Evolutionary conservation across 2,113 vertebrate genomes (phyloP).

Genomic region (Melanocharis versteri): DNA sequence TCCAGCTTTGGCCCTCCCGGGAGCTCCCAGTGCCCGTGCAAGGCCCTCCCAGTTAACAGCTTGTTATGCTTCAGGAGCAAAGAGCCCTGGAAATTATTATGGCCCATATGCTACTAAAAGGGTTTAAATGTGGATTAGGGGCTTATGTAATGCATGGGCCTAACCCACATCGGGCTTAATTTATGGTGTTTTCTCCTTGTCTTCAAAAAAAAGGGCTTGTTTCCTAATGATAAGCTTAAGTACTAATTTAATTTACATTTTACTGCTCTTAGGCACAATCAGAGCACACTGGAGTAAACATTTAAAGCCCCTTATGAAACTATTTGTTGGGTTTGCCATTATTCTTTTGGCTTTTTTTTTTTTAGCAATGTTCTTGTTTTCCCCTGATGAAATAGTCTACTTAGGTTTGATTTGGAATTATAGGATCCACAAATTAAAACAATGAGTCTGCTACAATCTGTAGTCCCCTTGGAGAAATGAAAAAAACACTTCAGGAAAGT

Average conservation of each 20-base stretch:
- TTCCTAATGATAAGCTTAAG: slow-evolving; percentile 29
- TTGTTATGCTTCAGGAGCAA: not conserved
- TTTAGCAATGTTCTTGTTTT: not conserved
- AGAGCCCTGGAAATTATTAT: slow-evolving; percentile 14
- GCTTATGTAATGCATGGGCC: slow-evolving; percentile 4
- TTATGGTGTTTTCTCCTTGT: not conserved
- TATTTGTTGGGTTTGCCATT: not conserved
- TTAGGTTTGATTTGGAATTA: slow-evolving; percentile 60
- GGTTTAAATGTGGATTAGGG: slow-evolving; percentile 50
- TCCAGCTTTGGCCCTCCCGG: not conserved
- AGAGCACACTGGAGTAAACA: not conserved
- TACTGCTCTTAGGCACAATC: slow-evolving; percentile 3
- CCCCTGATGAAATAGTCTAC: slow-evolving; percentile 26
- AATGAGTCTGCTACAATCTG: not conserved
- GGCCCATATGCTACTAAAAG: slow-evolving; percentile 54
- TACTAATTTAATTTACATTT: slow-evolving; percentile 63
- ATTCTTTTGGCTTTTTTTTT: not conserved
- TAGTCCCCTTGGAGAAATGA: not conserved
- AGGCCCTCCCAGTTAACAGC: slow-evolving; percentile 11
- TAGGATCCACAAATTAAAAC: slow-evolving; percentile 50
- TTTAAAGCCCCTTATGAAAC: slow-evolving; percentile 27
- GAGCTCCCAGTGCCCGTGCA: not conserved
- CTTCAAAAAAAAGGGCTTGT: not conserved
- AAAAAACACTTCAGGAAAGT: not conserved
- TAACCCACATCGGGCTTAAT: slow-evolving; percentile 48